Conservation (phyloP, 35 echinoderm and acorn worm genomes). For the Chiridota heheva region DNA sequence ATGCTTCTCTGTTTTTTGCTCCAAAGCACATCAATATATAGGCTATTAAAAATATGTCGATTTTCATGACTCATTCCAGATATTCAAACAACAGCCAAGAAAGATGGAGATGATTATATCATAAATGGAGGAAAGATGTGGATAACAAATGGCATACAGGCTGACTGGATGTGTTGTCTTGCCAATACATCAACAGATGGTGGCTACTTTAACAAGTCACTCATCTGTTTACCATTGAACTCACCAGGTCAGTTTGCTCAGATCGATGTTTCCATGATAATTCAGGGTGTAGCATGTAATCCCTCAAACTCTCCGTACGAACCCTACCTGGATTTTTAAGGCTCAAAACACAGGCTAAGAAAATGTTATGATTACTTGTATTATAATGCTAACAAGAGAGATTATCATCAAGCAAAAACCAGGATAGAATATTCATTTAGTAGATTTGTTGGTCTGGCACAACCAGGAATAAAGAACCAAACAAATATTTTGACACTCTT, state of each 20-base stretch:
- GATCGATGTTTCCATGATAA: too few species aligned
- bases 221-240: constrained; percentile 81
- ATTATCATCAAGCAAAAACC: too few species aligned
- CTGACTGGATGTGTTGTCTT: constrained; percentile 92
- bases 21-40: too few species aligned
- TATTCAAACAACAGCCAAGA: constrained; percentile 87
- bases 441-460: too few species aligned
- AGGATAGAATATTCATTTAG: too few species aligned
- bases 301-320: too few species aligned
- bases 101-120: constrained; percentile 90
- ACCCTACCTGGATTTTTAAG: too few species aligned
- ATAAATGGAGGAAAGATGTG: constrained; percentile 97
- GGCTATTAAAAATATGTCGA: background rate
- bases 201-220: constrained; percentile 82
- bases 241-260: constrained; percentile 62
- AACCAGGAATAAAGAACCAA: too few species aligned
- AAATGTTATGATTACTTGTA: background rate
- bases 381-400: too few species aligned
- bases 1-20: too few species aligned
- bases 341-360: background rate
- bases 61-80: constrained; percentile 29
- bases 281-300: too few species aligned
- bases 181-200: constrained; percentile 79
- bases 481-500: too few species aligned
- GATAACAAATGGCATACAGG: constrained; percentile 88